phyloP scores from a whole-genome alignment of 2,113 vertebrate species.

The Montifringilla adamsi region DNA sequence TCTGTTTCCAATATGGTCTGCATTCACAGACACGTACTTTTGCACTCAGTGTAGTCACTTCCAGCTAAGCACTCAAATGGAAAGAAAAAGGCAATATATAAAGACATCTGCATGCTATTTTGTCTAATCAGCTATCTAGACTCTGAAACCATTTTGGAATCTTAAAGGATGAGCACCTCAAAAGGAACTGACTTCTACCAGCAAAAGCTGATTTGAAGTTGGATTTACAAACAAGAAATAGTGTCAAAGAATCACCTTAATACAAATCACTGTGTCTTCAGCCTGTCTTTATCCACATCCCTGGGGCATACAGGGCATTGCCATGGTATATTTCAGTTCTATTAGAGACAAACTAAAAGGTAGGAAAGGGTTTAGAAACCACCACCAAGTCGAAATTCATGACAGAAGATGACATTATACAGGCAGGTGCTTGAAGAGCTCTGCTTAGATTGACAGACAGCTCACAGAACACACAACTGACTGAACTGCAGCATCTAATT shows the following conservation, averaged over 20 bases:
- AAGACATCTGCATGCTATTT: constrained; percentile 69
- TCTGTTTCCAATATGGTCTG: constrained; percentile 80
- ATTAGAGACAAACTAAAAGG: neutral
- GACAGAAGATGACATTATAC: neutral
- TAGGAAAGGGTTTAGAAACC: neutral
- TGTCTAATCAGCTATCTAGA: constrained; percentile 50
- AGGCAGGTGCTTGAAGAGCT: neutral
- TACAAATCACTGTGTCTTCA: neutral
- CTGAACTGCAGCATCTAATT: neutral
- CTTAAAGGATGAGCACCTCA: neutral
- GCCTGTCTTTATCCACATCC: neutral
- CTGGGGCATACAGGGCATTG: neutral
- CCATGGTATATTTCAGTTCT: neutral
- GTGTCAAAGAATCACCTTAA: neutral
- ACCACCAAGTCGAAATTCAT: neutral
- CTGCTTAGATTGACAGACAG: neutral
- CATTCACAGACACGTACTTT: constrained; percentile 70
- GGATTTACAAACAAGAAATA: neutral
- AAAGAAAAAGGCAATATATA: constrained; percentile 40
- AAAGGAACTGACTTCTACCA: neutral
- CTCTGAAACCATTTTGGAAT: neutral
- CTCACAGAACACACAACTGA: neutral
- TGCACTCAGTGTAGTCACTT: constrained; percentile 67
- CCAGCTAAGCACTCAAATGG: constrained; percentile 64
- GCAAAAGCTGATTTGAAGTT: neutral